Conservation (phyloP, 2,797 vertebrate species). For the Pseudochirops corinnae region DNA sequence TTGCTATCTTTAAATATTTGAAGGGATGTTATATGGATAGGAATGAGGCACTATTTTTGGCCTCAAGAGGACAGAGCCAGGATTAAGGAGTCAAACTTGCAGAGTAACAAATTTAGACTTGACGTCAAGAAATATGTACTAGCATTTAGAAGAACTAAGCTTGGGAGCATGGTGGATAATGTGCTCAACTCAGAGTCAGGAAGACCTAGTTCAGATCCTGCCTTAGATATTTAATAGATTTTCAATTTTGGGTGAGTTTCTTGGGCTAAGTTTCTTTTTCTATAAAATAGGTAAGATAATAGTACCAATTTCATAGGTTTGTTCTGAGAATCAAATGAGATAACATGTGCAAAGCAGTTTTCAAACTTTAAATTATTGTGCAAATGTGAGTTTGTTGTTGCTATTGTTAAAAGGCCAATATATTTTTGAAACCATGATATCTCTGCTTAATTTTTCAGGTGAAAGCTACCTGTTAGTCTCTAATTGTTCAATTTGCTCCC, state of each 20-base stretch:
- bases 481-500: too few relatives aligned
- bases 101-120: not conserved
- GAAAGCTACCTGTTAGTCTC: too few relatives aligned
- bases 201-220: not conserved
- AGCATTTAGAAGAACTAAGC: not conserved
- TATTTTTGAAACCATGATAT: not conserved
- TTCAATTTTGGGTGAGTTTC: not conserved
- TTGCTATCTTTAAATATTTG: not conserved
- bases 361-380: not conserved
- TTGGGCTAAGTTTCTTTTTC: not conserved
- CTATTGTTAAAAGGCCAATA: not conserved
- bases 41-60: not conserved
- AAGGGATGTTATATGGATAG: not conserved
- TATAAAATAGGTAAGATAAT: not conserved
- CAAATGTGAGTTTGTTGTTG: not conserved
- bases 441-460: not conserved
- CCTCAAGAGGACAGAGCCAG: not conserved
- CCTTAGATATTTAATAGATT: not conserved
- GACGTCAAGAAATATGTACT: too few relatives aligned
- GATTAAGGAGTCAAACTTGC: not conserved
- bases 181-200: not conserved
- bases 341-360: not conserved
- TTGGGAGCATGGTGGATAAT: not conserved
- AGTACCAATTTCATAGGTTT: not conserved
- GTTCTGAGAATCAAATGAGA: not conserved